Evolutionary conservation across 2,888 invertebrate genomes (phyloP).

Genomic region (Andrena haemorrhoa): DNA sequence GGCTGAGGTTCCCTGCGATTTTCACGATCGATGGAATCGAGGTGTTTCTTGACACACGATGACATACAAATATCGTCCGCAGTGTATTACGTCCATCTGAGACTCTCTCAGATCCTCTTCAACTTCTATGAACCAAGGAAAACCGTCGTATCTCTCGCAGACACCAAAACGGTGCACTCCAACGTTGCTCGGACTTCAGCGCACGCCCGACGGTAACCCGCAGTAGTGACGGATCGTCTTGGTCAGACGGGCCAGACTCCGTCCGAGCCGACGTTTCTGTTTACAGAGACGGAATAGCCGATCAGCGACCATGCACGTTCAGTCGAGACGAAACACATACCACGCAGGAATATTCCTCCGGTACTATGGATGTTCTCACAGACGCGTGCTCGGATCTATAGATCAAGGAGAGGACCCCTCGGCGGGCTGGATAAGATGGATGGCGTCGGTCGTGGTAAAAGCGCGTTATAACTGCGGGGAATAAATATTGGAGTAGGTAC

Average conservation of each 20-base stretch:
- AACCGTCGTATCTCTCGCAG: background rate
- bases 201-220: no score
- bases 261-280: no score
- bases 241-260: no score
- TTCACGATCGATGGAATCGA: background rate
- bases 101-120: background rate
- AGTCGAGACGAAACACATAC: background rate
- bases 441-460: constrained; percentile 73
- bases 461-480: constrained; percentile 75
- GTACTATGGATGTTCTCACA: constrained; percentile 31
- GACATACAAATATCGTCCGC: background rate
- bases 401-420: constrained; percentile 65
- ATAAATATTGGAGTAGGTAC: constrained; percentile 77
- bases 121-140: background rate
- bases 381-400: constrained; percentile 53
- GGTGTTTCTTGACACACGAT: constrained; percentile 6
- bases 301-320: background rate
- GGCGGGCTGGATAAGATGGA: constrained; percentile 61
- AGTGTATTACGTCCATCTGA: background rate
- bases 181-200: no score
- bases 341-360: background rate
- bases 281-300: no score
- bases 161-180: no score
- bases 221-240: no score
- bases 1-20: background rate